These are phyloP conservation scores for Siniperca undulata DNA, from an alignment of 2,797 vertebrate species.

Conservation along the genomic window DNA sequence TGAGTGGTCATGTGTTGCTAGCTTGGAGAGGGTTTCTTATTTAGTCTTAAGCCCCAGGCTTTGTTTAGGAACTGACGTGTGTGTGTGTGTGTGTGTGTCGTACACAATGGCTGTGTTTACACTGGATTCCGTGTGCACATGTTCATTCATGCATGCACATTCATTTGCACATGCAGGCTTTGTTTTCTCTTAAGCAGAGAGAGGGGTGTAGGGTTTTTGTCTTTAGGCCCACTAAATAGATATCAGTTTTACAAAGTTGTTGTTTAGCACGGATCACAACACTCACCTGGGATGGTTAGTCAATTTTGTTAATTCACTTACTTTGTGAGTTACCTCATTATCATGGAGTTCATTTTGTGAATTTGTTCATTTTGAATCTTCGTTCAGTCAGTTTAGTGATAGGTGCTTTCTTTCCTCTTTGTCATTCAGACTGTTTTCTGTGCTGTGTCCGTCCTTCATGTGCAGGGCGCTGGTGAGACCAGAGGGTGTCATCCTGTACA, in stretches of 20 bases:
- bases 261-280: slow-evolving; percentile 4
- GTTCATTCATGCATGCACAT: slow-evolving; percentile 58
- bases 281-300: slow-evolving; percentile 3
- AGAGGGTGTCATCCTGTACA: slow-evolving; percentile 60
- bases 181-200: slow-evolving; percentile 48
- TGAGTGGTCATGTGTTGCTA: slow-evolving; percentile 69
- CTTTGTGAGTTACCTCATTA: background rate
- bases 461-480: slow-evolving; percentile 57
- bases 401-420: background rate
- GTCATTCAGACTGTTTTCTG: slow-evolving; percentile 17
- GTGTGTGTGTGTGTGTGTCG: slow-evolving; percentile 53
- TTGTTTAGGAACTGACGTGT: slow-evolving; percentile 70
- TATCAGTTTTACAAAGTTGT: slow-evolving; percentile 13
- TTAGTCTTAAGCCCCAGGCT: slow-evolving; percentile 71
- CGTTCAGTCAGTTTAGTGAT: background rate
- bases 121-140: slow-evolving; percentile 64
- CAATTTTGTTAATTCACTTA: background rate
- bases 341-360: background rate
- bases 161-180: slow-evolving; percentile 49
- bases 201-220: slow-evolving; percentile 30
- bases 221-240: slow-evolving; percentile 18
- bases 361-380: background rate
- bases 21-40: slow-evolving; percentile 64
- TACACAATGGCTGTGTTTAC: slow-evolving; percentile 76
- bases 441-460: slow-evolving; percentile 15